Evolutionary conservation across 2,113 vertebrate genomes (phyloP).

Genomic region (Lepidiolamprologus cunningtoni): DNA sequence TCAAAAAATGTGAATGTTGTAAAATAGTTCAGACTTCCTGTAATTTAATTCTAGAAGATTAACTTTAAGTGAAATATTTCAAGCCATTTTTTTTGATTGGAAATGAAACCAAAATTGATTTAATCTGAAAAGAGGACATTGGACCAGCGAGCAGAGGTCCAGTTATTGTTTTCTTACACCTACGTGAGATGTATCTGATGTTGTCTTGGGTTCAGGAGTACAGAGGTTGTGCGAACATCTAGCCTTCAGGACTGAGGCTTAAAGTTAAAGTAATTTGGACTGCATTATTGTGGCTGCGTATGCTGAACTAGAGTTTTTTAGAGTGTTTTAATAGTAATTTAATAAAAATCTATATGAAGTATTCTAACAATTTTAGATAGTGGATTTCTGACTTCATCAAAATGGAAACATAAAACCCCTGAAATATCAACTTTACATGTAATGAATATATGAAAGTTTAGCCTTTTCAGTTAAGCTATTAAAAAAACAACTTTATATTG

Average conservation of each 20-base stretch:
- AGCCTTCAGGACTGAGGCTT: not conserved
- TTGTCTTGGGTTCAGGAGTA: not conserved
- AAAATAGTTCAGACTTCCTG: not conserved
- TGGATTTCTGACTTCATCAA: not conserved
- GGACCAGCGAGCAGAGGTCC: not conserved
- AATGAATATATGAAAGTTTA: not conserved
- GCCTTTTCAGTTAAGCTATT: not conserved
- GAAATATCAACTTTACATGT: not conserved
- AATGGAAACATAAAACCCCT: not conserved
- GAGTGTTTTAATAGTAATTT: not conserved
- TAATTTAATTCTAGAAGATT: not conserved
- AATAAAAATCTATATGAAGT: not conserved
- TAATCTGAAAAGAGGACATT: not conserved
- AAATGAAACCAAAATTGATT: not conserved
- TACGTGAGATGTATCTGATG: not conserved
- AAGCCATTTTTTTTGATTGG: not conserved
- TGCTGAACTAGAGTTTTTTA: not conserved
- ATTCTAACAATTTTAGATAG: not conserved
- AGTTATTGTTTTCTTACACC: not conserved
- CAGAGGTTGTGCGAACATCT: not conserved
- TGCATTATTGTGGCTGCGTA: not conserved
- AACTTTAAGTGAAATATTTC: not conserved
- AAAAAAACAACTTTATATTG: not conserved
- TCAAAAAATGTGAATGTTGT: not conserved
- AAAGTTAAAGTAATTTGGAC: not conserved